Base-by-base conservation (phyloP, 1,140 invertebrate species). In the Brachionus plicatilis region DNA sequence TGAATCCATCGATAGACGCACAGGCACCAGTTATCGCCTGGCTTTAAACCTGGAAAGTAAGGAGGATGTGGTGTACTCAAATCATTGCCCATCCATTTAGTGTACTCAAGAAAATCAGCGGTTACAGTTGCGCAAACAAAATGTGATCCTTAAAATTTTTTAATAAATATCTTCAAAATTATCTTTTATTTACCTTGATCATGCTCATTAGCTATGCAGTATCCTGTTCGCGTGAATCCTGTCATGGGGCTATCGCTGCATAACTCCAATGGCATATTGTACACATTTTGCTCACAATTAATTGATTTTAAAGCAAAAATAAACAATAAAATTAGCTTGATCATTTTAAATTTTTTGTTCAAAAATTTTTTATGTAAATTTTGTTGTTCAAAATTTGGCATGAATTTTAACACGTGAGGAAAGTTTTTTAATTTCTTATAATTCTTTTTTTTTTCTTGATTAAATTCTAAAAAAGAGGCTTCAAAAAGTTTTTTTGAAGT, bases 1-100 rank as follows among this genome's bases (percentile, higher is more conserved):
- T 83, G 45, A 68, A 72, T 53, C 80, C 80, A 83, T n/a, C 80
- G 60, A n/a, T 29, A 72, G 4, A 68, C 80, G 45, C 80, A 83
- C 50, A 83, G 24, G 41, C 80, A 83, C 80, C 80, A 83, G 11
- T 83, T 83, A 72, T 83, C 80, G 17, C 80, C 80, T 68, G 56
- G 56, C 37, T 83, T 83, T n/a, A 83, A 24, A 53, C 80, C 80
- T 29, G 80, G 80, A 70, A 83, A 83, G 17, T 33, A 68, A 12
- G 60, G 80, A 3, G 79, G 79, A 68, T 68, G 65, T 53, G 80
- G 60, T 68, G 80, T 70, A 2, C 47, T 60, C 3, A 83, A 45
- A 53, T 83, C 80, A 45, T 83, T 83, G 12, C 80, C 80, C 17
- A 47, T 14, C n/a, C 43, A 70, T 53, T 68, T 66, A 14, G 80